Base-by-base conservation (phyloP, 2,113 vertebrate genomes). In the Apeltes quadracus region DNA sequence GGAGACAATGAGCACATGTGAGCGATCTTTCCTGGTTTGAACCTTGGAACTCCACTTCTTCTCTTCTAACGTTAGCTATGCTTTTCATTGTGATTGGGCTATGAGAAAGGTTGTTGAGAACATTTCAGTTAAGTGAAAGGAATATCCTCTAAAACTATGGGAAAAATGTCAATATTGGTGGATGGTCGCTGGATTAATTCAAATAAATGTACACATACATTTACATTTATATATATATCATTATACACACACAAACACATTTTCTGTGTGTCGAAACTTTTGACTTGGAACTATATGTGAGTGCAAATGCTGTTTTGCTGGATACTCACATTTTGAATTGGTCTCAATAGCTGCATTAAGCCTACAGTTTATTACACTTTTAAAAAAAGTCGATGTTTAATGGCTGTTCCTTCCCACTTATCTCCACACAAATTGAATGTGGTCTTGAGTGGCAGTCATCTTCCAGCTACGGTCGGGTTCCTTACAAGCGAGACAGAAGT, bases 1-100 rank as follows among this genome's bases (percentile, higher is more conserved):
- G 63, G 67, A 90, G 74, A 91, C 87, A 92, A 91, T 92, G 82
- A 84, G 82, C 43, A 55, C 88, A 83, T 84, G 82, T 86, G 83
- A 91, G 78, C 74, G 67, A 72, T 73, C 76, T 81, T 79, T 63
- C 81, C 81, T 75, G 46, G 66, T 75, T 77, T 75, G 67, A 76
- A 53, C 39, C 66, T 79, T 34, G 38, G 27, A 44, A 43, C 76
- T 46, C 70, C 23, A 54, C 76, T 76, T 82, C 55, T 83, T 29
- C 22, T 25, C 10, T 54, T 1, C 5, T 46, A 56, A 86, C 8
- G 62, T 63, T 78, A 56, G 36, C 56, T 23, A 4, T 16, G 61
- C 46, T 44, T 1, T 62, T 34, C 5, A 44, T 63, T 13, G 34
- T 56, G 16, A 1, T 29, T 15, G 36, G 15, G 50, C 61, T 15